Base-by-base conservation (phyloP, 2,888 invertebrate species). In the Spodoptera picta region DNA sequence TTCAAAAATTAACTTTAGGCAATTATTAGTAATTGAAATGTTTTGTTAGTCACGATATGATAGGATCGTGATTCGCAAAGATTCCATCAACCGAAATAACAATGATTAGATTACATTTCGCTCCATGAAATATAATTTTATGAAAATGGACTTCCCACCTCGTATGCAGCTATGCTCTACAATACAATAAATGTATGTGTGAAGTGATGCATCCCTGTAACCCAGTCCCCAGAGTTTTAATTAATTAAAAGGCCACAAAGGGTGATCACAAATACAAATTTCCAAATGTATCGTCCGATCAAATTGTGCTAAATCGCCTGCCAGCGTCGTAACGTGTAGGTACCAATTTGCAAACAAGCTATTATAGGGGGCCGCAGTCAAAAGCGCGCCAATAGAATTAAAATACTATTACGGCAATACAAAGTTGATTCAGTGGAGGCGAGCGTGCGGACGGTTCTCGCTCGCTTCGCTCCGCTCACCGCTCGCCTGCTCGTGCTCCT, bases 321-420 rank as follows among this genome's bases (percentile, higher is more conserved):
- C 78, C 81, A 80, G 79, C 60, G 42, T 59, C 78, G 83, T 86
- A 83, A 84, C 82, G 84, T 85, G 84, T 84, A 84, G 76, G 72
- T 72, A 85, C 81, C 89, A 89, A 91, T 91, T 91, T 87, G 85
- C 89, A 91, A 92, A 92, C 91, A 91, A 89, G 87, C 89, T 84
- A 88, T 89, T 86, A 87, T 63, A 79, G 83, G 85, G 70, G 87
- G 85, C 82, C 82, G 83, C 88, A 88, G 86, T 88, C 87, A 90
- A 92, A 92, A 91, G 91, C 91, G 88, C 89, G 91, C 88, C 90
- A 91, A 93, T 92, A 88, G 89, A 93, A 93, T 94, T 93, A 93
- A 93, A 93, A 94, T 93, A 92, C 92, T 92, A 92, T 92, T 92
- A 92, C 88, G 88, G 86, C 90, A 85, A 91, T 92, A 92, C 90